Evolutionary conservation across 2,888 invertebrate species (phyloP).

Genomic region (Saturnia japonica): DNA sequence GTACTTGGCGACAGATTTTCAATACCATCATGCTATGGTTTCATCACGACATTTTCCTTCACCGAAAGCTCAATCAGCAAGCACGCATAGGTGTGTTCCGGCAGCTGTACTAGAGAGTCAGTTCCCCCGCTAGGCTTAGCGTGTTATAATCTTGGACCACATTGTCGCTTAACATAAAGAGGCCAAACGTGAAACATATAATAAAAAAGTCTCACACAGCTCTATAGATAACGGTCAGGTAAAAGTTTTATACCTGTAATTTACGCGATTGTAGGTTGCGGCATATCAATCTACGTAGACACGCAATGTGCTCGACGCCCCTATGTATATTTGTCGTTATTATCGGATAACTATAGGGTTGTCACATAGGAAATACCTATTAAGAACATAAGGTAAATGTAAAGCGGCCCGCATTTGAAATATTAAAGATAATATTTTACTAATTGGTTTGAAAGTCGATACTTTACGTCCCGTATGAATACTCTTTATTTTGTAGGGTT

Average conservation of each 20-base stretch:
- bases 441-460: neutral
- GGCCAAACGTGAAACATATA: no score
- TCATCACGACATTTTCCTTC: no score
- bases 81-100: no score
- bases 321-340: constrained; percentile 5
- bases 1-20: no score
- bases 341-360: constrained; percentile 5
- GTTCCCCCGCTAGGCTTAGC: no score
- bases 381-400: neutral
- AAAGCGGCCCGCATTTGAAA: constrained; percentile 1
- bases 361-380: constrained; percentile 1
- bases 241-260: constrained; percentile 9
- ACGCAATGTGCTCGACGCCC: constrained; percentile 7
- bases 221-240: neutral
- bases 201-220: neutral
- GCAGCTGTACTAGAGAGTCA: no score
- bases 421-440: neutral
- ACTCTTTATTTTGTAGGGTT: neutral
- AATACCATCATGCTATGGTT: no score
- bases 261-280: neutral
- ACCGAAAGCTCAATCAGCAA: no score
- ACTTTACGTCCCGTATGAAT: neutral
- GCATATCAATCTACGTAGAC: neutral
- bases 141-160: no score
- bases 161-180: no score